phyloP scores from a whole-genome alignment of 2,888 invertebrate species.

The Eristalis arbustorum region DNA sequence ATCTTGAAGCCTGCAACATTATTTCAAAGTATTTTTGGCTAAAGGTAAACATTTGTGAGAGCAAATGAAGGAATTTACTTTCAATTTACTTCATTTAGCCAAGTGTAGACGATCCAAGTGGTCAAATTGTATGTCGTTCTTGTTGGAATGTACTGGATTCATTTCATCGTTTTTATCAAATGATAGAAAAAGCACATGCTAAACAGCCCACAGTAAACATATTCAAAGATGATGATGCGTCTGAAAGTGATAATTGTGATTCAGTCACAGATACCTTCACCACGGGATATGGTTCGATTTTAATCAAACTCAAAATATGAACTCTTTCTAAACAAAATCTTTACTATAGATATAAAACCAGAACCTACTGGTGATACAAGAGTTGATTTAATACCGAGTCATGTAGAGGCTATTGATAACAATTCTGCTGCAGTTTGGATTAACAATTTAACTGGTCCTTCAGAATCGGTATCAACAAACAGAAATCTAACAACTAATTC shows the following conservation, averaged over 20 bases:
- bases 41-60: constrained; percentile 18
- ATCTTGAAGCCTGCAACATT: constrained; percentile 67
- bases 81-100: constrained; percentile 19
- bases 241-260: background rate
- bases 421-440: background rate
- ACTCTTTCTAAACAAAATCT: background rate
- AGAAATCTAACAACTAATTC: background rate
- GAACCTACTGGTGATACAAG: constrained; percentile 2
- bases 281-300: constrained; percentile 40
- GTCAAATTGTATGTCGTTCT: constrained; percentile 68
- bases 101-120: constrained; percentile 7
- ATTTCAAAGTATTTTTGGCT: constrained; percentile 75
- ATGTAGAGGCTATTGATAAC: background rate
- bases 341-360: constrained; percentile 20
- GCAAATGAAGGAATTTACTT: background rate
- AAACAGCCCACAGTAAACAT: background rate
- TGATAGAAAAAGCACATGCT: constrained; percentile 72
- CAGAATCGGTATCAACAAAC: background rate
- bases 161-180: constrained; percentile 75
- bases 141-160: constrained; percentile 74
- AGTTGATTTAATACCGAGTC: background rate
- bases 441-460: background rate
- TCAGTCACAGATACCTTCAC: constrained; percentile 58
- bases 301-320: background rate
- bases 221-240: background rate